These are phyloP conservation scores for Thysanoteuthis rhombus DNA, from an alignment of 2,888 invertebrate genomes.

Conservation along the genomic window DNA sequence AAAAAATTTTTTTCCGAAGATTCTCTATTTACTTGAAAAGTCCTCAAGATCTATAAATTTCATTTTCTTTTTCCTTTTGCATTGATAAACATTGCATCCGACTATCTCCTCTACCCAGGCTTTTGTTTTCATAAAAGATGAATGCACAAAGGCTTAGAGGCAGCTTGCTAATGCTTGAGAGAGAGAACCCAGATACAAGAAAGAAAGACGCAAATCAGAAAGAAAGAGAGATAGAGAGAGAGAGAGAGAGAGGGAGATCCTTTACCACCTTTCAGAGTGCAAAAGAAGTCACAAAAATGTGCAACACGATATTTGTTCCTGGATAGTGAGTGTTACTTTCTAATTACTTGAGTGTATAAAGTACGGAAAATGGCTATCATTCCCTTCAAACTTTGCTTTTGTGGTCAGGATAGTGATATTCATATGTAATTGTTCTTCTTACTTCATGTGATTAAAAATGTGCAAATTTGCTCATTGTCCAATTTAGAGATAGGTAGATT, in stretches of 20 bases:
- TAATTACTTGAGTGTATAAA: no score
- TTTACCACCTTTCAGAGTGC: not conserved
- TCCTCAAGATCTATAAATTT: not conserved
- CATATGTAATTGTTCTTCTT: no score
- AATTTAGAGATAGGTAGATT: no score
- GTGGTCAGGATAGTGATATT: no score
- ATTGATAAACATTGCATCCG: not conserved
- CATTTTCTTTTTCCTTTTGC: not conserved
- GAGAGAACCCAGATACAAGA: not conserved
- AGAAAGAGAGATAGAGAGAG: no score
- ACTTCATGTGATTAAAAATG: no score
- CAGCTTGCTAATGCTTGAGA: not conserved
- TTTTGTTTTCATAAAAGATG: not conserved
- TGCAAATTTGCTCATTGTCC: no score
- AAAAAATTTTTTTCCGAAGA: not conserved
- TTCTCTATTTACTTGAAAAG: not conserved
- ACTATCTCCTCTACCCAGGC: not conserved
- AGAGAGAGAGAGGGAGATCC: not conserved
- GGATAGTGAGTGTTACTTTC: no score
- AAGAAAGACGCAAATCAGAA: not conserved
- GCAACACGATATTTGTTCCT: no score
- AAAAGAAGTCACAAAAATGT: no score
- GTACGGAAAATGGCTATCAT: no score
- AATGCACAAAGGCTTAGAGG: not conserved
- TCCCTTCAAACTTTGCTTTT: no score